Percentiles rank a stretch among this genome's conserved stretches.
phyloP scores from a whole-genome alignment of 2,888 invertebrate species.

The Quadroppia sp. region DNA sequence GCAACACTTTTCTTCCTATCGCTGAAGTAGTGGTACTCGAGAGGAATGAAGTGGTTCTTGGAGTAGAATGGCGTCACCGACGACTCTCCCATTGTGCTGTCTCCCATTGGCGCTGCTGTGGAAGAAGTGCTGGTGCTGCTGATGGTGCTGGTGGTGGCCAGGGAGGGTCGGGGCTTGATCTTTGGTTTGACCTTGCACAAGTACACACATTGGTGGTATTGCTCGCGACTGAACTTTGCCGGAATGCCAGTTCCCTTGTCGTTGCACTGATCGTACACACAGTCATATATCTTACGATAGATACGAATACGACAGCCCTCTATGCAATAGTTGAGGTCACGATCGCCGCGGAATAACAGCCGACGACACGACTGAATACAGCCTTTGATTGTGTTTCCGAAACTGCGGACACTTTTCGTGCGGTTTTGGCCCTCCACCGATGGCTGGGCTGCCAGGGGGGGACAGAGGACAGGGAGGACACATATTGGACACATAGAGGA shows the following conservation, averaged over 20 bases:
- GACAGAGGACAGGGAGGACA: no score
- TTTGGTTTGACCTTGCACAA: constrained; percentile 33
- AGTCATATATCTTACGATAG: constrained; percentile 32
- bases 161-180: neutral
- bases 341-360: constrained; percentile 26
- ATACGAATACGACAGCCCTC: constrained; percentile 38
- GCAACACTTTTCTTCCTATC: neutral
- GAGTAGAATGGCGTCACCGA: neutral
- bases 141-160: neutral
- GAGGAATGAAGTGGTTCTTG: constrained; percentile 20
- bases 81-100: neutral
- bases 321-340: constrained; percentile 37
- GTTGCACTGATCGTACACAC: constrained; percentile 38
- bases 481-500: no score
- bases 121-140: neutral
- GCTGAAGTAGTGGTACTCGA: constrained; percentile 8
- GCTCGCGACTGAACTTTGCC: constrained; percentile 16
- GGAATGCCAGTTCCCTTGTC: constrained; percentile 29
- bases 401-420: no score
- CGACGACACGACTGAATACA: constrained; percentile 30
- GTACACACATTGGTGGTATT: constrained; percentile 40
- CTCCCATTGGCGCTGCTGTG: neutral
- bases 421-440: no score
- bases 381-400: constrained; percentile 12
- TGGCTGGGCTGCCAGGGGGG: no score